phyloP scores from a whole-genome alignment of 1,140 invertebrate genomes.

The Zaprionus kolodkinae region DNA sequence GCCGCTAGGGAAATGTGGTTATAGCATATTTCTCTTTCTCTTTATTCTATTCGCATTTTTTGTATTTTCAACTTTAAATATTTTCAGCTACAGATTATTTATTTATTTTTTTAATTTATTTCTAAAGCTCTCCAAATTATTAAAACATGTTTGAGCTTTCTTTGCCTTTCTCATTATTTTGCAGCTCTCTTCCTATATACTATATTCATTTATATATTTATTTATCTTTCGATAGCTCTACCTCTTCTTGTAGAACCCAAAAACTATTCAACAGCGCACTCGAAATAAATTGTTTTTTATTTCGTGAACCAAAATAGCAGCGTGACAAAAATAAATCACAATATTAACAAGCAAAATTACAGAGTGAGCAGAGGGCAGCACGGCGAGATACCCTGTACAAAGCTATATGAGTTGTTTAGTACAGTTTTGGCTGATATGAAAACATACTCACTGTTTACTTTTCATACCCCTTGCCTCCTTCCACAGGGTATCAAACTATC shows the following conservation, averaged over 20 bases:
- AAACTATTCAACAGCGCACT: slow-evolving; percentile 21
- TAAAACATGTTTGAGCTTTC: neutral
- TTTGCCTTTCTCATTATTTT: neutral
- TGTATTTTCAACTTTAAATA: neutral
- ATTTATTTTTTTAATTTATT: too few species aligned
- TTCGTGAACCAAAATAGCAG: slow-evolving; percentile 53
- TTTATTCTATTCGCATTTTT: neutral
- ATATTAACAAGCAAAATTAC: slow-evolving; percentile 49
- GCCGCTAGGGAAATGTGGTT: neutral
- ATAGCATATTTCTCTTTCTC: neutral
- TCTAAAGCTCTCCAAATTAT: neutral
- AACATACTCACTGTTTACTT: neutral
- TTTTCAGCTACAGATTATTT: neutral
- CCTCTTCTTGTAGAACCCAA: slow-evolving; percentile 8
- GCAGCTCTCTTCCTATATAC: neutral
- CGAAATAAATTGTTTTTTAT: slow-evolving; percentile 38
- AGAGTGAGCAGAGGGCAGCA: neutral
- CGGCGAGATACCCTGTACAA: neutral
- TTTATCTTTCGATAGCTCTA: slow-evolving; percentile 34
- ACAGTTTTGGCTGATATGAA: neutral
- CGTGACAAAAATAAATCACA: slow-evolving; percentile 79
- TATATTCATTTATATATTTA: neutral
- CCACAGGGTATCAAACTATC: slow-evolving; percentile 46
- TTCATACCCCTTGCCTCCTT: neutral
- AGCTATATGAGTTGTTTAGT: neutral